A percentile compares a stretch with the other conserved stretches of the same genome.
Evolutionary conservation across 92 coral and sea anemone genomes (phyloP).

Genomic region (Phymanthus crucifer): DNA sequence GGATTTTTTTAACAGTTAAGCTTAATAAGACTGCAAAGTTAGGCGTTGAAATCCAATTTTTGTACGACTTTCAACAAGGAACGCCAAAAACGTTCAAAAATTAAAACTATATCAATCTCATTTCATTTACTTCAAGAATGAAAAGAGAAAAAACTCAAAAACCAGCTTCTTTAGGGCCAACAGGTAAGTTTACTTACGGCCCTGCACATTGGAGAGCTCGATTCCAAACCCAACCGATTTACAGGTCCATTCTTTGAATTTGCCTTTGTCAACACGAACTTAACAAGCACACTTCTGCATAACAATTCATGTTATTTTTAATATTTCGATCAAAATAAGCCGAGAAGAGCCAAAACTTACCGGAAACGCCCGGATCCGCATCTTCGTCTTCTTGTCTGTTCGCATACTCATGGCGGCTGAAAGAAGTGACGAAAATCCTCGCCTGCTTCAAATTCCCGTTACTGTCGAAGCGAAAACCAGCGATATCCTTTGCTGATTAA

Average conservation of each 20-base stretch:
- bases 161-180: neutral
- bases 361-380: constrained; percentile 99
- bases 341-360: constrained; percentile 46
- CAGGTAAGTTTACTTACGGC: constrained; percentile 16
- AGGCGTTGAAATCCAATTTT: constrained; percentile 17
- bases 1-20: neutral
- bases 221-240: constrained; percentile 29
- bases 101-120: neutral
- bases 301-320: neutral
- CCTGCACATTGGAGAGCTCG: constrained; percentile 6
- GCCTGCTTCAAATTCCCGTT: constrained; percentile 15
- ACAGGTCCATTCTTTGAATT: neutral
- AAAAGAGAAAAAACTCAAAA: neutral
- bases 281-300: neutral
- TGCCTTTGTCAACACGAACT: neutral
- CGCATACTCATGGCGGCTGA: constrained; percentile 79
- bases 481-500: neutral
- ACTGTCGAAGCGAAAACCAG: constrained; percentile 7
- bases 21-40: constrained; percentile 6
- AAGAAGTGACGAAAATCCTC: constrained; percentile 28
- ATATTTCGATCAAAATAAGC: constrained; percentile 22
- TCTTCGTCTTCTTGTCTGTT: constrained; percentile 91
- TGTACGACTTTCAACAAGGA: constrained; percentile 9
- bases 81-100: neutral
- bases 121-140: neutral